Evolutionary conservation across 2,113 vertebrate genomes (phyloP).

Genomic region (Misgurnus anguillicaudatus): DNA sequence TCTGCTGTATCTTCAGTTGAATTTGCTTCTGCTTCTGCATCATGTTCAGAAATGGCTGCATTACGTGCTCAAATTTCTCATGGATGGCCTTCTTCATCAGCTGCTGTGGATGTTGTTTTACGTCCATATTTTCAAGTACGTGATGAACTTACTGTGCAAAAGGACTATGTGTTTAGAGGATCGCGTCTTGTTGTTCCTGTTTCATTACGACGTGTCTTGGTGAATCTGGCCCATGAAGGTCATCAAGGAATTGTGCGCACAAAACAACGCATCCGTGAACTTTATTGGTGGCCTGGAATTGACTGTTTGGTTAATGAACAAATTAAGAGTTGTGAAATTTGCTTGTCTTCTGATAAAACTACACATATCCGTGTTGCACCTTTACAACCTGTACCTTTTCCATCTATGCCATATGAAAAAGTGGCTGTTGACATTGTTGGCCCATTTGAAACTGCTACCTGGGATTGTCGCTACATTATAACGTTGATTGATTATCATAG

Average conservation of each 20-base stretch:
- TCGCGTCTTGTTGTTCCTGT: not conserved
- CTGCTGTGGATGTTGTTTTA: not conserved
- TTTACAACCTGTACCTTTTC: conserved; percentile 14
- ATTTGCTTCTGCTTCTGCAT: not conserved
- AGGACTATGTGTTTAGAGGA: not conserved
- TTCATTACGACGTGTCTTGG: not conserved
- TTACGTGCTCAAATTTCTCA: not conserved
- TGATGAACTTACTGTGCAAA: conserved; percentile 2
- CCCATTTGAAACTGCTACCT: conserved; percentile 9
- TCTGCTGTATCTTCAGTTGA: not conserved
- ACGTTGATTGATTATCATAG: conserved; percentile 45
- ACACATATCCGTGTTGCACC: not conserved
- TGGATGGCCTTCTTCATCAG: not conserved
- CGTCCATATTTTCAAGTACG: not conserved
- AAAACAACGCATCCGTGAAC: too few relatives aligned
- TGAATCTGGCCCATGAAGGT: not conserved
- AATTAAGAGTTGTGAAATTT: not conserved
- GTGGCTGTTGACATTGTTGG: conserved; percentile 32
- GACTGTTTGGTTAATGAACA: not conserved
- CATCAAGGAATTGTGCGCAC: conserved; percentile 1
- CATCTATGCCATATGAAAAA: conserved; percentile 20
- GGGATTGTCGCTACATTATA: not conserved
- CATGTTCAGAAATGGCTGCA: not conserved
- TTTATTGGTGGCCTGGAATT: conserved; percentile 17
- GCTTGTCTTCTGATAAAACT: conserved; percentile 22